Base-by-base conservation (phyloP, 2,888 invertebrate species). In the Dioctria linearis region DNA sequence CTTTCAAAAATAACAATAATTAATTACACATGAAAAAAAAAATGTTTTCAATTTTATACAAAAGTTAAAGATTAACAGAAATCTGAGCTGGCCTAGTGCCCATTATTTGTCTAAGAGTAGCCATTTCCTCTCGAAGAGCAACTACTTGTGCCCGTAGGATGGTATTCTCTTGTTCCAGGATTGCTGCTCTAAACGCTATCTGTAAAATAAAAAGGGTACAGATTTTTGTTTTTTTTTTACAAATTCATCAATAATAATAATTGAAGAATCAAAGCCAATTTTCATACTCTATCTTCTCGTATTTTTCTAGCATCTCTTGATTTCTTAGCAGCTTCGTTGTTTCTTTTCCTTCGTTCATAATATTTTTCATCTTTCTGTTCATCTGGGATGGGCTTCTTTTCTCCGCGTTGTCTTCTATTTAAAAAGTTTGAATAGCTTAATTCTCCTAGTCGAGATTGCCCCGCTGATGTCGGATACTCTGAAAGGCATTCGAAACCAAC, bases 321-420 rank as follows among this genome's bases (percentile, higher is more conserved):
- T 87, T 97, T 97, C 88, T 97, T 97, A 0, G 97, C 97, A 0
- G 97, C 97, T 86, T 95, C 93, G 87, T 97, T 97, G 88, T 97
- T 97, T 6, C 96, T 90, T 86, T 95, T 93, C 81, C 97, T 90
- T 65, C 96, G 90, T 87, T 97, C 97, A 87, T 94, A 97, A 88
- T 97, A 97, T 88, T 95, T 96, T 82, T 94, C 95, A 85, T 97
- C 97, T 86, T 97, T 97, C 86, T 95, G 92, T 71, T 95, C 96
- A 0, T 94, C 92, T 0, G 97, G 97, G 78, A 96, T 96, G 0
- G 96, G 94, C 78, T 95, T 93, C 86, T 96, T 96, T 86, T 95
- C 95, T 0, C 95, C 94, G 3, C 96, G 90, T 0, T 94, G 92
- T 4, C 94, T 88, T 82, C 92, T 85, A 83, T 86, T 86, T 75